Conservation (phyloP, 2,888 invertebrate species). For the Drosophila lutescens region DNA sequence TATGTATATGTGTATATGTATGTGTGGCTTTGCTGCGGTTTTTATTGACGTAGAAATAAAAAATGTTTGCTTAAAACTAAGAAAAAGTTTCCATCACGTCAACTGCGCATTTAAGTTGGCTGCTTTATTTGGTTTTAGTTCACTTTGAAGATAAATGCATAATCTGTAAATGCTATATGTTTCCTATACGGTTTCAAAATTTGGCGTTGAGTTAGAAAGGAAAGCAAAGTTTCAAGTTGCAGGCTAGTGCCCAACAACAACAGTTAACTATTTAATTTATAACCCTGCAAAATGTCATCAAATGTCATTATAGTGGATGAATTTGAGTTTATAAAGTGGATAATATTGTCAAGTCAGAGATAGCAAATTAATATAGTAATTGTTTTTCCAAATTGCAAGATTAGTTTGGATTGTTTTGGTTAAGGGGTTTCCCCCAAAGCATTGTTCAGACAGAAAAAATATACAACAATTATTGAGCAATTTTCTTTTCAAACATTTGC, state of each 20-base stretch:
- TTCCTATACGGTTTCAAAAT: slow-evolving; percentile 31
- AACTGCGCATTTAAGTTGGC: slow-evolving; percentile 38
- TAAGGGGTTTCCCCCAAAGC: background rate
- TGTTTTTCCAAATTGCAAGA: background rate
- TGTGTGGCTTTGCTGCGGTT: slow-evolving; percentile 34
- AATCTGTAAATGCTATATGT: slow-evolving; percentile 59
- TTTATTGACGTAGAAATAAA: slow-evolving; percentile 43
- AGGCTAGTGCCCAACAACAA: slow-evolving; percentile 39
- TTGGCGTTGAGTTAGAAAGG: slow-evolving; percentile 53
- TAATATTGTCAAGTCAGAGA: background rate
- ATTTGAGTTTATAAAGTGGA: background rate
- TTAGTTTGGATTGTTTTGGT: background rate
- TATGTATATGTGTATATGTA: slow-evolving; percentile 50
- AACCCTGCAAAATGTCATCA: slow-evolving; percentile 28
- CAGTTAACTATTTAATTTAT: slow-evolving; percentile 11
- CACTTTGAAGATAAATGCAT: slow-evolving; percentile 61
- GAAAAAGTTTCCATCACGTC: slow-evolving; percentile 60
- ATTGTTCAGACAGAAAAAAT: background rate
- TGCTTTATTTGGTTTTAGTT: slow-evolving; percentile 29
- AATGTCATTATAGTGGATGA: background rate
- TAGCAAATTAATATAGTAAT: background rate
- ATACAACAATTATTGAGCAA: slow-evolving; percentile 18
- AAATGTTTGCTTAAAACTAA: slow-evolving; percentile 56
- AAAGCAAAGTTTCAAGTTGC: slow-evolving; percentile 22
- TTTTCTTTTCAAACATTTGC: slow-evolving; percentile 19